Evolutionary conservation across 2,797 vertebrate species (phyloP).

Genomic region (Enteromius fasciolatus): DNA sequence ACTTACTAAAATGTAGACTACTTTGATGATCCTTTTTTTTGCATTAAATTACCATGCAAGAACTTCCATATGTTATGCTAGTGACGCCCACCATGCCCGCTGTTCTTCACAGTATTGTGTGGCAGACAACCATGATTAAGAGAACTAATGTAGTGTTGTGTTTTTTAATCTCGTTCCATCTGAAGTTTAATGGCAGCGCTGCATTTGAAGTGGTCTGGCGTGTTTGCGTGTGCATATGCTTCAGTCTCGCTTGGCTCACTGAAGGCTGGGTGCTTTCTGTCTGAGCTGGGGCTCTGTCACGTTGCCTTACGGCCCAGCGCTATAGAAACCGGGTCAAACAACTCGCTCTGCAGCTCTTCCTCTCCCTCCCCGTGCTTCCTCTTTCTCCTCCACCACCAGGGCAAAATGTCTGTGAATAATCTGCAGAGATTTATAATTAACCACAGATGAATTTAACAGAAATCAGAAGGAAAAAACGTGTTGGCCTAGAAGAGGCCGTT

Average conservation of each 20-base stretch:
- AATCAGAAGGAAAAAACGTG: conserved; percentile 51
- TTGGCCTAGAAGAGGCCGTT: conserved; percentile 1
- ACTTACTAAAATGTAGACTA: background rate
- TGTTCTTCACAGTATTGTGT: background rate
- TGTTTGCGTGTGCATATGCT: conserved; percentile 24
- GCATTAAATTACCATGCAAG: background rate
- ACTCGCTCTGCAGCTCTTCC: conserved; percentile 46
- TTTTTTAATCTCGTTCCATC: conserved; percentile 19
- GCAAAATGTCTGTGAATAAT: conserved; percentile 54
- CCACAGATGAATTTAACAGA: conserved; percentile 65
- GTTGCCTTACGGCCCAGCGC: conserved; percentile 52
- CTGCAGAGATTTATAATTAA: conserved; percentile 70
- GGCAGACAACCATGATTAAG: background rate
- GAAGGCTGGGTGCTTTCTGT: conserved; percentile 62
- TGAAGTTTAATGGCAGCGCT: background rate
- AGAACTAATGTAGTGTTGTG: background rate
- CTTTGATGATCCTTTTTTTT: conserved; percentile 1
- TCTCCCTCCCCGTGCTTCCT: conserved; percentile 36
- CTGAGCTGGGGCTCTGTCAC: conserved; percentile 63
- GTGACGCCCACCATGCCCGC: background rate
- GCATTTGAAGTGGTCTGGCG: conserved; percentile 28
- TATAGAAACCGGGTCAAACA: conserved; percentile 72
- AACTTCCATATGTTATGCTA: background rate
- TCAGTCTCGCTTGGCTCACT: conserved; percentile 24
- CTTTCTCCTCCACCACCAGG: conserved; percentile 13